A percentile compares a stretch with the other conserved stretches of the same genome.
phyloP scores from a whole-genome alignment of 1,140 invertebrate genomes.

The Papilio dardanus region DNA sequence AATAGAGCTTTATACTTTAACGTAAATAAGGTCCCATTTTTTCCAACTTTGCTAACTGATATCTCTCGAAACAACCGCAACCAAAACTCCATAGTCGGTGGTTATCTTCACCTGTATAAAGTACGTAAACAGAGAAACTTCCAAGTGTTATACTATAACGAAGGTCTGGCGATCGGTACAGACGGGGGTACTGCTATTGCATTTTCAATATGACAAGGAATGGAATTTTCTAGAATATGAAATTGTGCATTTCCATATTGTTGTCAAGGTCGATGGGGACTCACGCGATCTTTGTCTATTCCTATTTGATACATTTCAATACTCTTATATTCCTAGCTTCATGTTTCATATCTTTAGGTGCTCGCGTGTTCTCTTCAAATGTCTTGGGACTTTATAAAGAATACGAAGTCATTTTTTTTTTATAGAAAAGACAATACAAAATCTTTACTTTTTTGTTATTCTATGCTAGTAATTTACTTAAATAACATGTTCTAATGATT shows the following conservation, averaged over 20 bases:
- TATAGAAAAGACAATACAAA: neutral
- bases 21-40: too few species aligned
- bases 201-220: neutral
- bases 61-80: too few species aligned
- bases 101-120: too few species aligned
- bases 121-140: too few species aligned
- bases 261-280: neutral
- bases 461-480: neutral
- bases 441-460: neutral
- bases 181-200: too few species aligned
- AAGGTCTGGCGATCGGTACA: too few species aligned
- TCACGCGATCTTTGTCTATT: neutral
- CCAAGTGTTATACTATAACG: too few species aligned
- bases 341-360: neutral
- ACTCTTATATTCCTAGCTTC: neutral
- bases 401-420: neutral
- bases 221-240: conserved; percentile 1
- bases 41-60: too few species aligned
- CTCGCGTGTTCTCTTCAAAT: neutral
- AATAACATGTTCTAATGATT: conserved; percentile 15
- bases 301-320: neutral
- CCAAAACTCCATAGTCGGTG: too few species aligned
- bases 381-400: neutral
- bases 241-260: neutral
- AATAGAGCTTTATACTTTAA: too few species aligned